phyloP scores from a whole-genome alignment of 1,140 invertebrate genomes.

The Nebria ingens region DNA sequence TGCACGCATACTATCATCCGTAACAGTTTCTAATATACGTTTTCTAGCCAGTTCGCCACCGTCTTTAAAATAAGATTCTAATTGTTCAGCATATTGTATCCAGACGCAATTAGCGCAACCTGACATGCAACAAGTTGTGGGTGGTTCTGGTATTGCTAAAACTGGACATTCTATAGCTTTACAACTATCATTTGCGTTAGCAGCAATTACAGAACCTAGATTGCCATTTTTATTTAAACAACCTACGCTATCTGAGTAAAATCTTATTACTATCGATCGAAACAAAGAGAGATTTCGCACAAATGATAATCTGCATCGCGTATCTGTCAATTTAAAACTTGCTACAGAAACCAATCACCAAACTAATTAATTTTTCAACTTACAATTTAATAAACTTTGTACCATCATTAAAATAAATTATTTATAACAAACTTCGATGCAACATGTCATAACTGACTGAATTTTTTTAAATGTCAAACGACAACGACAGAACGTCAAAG shows the following conservation, averaged over 20 bases:
- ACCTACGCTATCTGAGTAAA: background rate
- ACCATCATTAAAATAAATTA: background rate
- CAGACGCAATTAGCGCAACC: conserved; percentile 93
- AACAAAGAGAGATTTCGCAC: background rate
- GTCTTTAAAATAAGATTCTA: conserved; percentile 56
- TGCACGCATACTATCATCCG: conserved; percentile 72
- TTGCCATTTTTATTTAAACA: no score
- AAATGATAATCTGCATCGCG: background rate
- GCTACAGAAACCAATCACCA: background rate
- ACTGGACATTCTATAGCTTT: background rate
- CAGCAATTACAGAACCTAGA: no score
- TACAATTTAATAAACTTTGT: background rate
- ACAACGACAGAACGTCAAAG: no score
- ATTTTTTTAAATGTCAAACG: background rate
- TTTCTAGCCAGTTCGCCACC: conserved; percentile 55
- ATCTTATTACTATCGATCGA: background rate
- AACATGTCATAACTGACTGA: background rate
- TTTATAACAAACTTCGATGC: no score
- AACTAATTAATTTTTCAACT: background rate
- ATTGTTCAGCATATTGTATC: conserved; percentile 79
- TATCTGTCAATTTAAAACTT: background rate
- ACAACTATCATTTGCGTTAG: no score
- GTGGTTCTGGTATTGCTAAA: conserved; percentile 43
- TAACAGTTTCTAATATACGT: conserved; percentile 63
- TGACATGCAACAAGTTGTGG: conserved; percentile 83